Evolutionary conservation across 37 sponge, comb jelly and placozoan species (phyloP).

Genomic region (Lycopodina hypogea): DNA sequence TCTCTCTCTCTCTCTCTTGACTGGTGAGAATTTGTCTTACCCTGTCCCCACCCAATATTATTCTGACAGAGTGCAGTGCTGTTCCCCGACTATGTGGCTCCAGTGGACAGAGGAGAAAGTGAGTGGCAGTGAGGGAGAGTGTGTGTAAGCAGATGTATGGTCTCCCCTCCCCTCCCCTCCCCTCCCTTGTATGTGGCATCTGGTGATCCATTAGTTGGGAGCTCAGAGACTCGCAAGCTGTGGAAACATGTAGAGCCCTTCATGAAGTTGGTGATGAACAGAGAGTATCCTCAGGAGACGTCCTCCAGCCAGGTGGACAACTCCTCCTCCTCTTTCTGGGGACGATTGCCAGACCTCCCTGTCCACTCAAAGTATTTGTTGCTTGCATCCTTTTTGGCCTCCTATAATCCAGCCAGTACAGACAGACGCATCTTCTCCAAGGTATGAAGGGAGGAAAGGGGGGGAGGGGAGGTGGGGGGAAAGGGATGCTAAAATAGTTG

Average conservation of each 20-base stretch:
- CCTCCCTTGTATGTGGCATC: not conserved
- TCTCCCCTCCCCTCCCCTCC: too few species aligned
- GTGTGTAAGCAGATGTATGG: too few species aligned
- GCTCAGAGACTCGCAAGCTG: slow-evolving; percentile 29
- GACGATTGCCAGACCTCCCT: slow-evolving; percentile 50
- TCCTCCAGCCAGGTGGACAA: not conserved
- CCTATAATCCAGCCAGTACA: slow-evolving; percentile 70
- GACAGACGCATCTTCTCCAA: slow-evolving; percentile 80
- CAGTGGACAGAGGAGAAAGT: too few species aligned
- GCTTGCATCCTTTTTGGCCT: slow-evolving; percentile 66
- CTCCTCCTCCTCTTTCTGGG: not conserved
- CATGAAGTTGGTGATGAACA: slow-evolving; percentile 33
- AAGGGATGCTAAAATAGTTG: too few species aligned
- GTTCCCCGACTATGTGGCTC: too few species aligned
- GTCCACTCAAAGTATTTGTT: slow-evolving; percentile 55
- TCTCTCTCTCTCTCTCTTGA: too few species aligned
- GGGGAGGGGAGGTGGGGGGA: too few species aligned
- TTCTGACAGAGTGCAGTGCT: too few species aligned
- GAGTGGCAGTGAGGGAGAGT: too few species aligned
- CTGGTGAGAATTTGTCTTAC: too few species aligned
- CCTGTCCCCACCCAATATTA: too few species aligned
- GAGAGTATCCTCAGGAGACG: slow-evolving; percentile 28
- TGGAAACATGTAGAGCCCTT: slow-evolving; percentile 53
- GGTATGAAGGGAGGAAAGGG: too few species aligned
- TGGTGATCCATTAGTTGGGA: slow-evolving; percentile 6